Evolutionary conservation across 64 coral and sea anemone genomes (phyloP).

Genomic region (Montipora efflorescens): DNA sequence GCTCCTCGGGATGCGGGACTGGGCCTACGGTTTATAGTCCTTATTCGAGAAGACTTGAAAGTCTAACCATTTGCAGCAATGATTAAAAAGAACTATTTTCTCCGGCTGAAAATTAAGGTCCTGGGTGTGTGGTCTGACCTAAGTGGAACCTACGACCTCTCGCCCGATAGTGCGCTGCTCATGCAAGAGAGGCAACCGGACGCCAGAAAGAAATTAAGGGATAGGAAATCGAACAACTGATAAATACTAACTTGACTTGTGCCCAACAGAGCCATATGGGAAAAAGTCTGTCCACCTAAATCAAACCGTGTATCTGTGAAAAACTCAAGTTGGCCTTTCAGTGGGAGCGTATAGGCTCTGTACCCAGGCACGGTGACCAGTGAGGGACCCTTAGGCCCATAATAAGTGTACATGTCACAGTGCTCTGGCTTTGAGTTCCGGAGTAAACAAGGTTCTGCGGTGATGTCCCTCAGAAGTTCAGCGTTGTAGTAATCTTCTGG

Average conservation of each 20-base stretch:
- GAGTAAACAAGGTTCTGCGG: conserved; percentile 32
- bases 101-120: too few species aligned
- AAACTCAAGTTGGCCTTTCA: background rate
- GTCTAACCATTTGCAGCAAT: too few species aligned
- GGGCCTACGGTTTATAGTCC: too few species aligned
- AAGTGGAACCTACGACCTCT: too few species aligned
- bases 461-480: conserved; percentile 1
- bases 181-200: too few species aligned
- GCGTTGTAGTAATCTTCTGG: conserved; percentile 71
- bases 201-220: too few species aligned
- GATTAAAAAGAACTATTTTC: too few species aligned
- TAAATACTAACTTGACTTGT: conserved; percentile 18
- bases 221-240: background rate
- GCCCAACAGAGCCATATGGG: conserved; percentile 16
- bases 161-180: too few species aligned
- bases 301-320: conserved; percentile 26
- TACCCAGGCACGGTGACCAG: conserved; percentile 29
- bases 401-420: conserved; percentile 69
- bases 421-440: conserved; percentile 6
- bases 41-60: too few species aligned
- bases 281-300: background rate
- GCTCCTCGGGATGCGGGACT: too few species aligned
- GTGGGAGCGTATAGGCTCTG: conserved; percentile 8
- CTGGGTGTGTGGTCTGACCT: too few species aligned
- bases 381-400: conserved; percentile 14